A percentile compares a stretch with the other conserved stretches of the same genome.
phyloP scores from a whole-genome alignment of 2,113 vertebrate species.

The Eolophus roseicapilla region DNA sequence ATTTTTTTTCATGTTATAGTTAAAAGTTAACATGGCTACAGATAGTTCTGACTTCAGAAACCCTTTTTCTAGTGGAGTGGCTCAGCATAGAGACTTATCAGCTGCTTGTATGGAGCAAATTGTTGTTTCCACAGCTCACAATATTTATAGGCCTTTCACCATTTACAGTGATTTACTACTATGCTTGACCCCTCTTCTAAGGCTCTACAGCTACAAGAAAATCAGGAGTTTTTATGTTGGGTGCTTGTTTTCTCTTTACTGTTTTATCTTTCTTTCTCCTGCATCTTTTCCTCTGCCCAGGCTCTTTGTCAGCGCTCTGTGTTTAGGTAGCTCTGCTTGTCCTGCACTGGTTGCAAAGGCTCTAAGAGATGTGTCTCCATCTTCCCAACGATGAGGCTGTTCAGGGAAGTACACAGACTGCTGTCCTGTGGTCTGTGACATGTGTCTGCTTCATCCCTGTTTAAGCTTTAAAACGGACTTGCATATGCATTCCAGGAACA shows the following conservation, averaged over 20 bases:
- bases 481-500: background rate
- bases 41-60: background rate
- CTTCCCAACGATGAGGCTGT: background rate
- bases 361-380: background rate
- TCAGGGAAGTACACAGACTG: background rate
- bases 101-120: constrained; percentile 11
- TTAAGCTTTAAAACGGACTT: background rate
- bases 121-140: background rate
- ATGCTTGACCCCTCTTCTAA: background rate
- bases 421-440: background rate
- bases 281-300: background rate
- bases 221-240: background rate
- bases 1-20: background rate
- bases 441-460: background rate
- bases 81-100: background rate
- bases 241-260: background rate
- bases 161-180: constrained; percentile 21
- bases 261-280: background rate
- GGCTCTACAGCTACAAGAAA: background rate
- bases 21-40: background rate
- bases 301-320: background rate
- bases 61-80: background rate
- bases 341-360: background rate
- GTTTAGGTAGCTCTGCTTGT: background rate
- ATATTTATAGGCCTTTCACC: constrained; percentile 24